These are phyloP conservation scores for Nesidiocoris tenuis DNA, from an alignment of 2,888 invertebrate genomes.

Conservation along the genomic window DNA sequence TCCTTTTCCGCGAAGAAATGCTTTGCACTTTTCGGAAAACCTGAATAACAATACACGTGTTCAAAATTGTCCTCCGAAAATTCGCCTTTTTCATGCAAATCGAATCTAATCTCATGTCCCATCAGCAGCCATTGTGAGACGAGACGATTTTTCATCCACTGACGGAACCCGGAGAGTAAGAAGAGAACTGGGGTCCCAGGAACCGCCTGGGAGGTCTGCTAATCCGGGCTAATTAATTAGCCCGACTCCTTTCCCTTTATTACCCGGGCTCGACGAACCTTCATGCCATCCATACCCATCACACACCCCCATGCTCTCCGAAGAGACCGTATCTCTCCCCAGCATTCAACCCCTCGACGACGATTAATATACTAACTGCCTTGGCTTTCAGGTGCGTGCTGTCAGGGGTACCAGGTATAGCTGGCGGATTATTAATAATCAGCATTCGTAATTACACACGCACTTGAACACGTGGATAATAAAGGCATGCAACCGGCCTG, in stretches of 20 bases:
- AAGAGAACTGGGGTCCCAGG: background rate
- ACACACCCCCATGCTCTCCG: no score
- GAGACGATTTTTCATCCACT: background rate
- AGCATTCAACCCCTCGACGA: slow-evolving; percentile 2
- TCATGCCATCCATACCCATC: no score
- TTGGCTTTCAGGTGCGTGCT: background rate
- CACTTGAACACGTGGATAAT: background rate
- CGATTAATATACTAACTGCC: slow-evolving; percentile 31
- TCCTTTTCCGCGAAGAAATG: no score
- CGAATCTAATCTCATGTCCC: no score
- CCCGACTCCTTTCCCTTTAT: background rate
- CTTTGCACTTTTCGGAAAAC: no score
- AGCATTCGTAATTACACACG: background rate
- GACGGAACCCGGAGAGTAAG: background rate
- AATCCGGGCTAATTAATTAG: background rate
- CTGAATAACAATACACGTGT: no score
- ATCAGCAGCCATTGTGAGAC: background rate
- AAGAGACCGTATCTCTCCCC: background rate
- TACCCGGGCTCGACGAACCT: no score
- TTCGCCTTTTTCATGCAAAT: no score
- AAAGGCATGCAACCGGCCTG: background rate
- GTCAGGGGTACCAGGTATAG: background rate
- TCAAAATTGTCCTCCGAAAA: no score
- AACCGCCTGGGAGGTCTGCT: background rate
- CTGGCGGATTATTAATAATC: background rate